Conservation (phyloP, 2,888 invertebrate species). For the Orthosia cruda region DNA sequence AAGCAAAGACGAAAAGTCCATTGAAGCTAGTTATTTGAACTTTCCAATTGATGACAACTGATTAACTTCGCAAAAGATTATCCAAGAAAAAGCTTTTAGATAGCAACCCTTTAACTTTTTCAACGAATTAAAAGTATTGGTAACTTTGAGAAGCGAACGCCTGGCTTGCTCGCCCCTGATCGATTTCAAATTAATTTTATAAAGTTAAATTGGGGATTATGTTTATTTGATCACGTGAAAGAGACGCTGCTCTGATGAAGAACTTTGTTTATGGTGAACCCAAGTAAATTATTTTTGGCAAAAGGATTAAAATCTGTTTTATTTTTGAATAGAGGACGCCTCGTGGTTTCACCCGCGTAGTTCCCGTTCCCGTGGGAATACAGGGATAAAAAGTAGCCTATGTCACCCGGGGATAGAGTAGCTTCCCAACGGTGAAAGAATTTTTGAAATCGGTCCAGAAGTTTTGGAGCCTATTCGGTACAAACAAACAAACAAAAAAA, state of each 20-base stretch:
- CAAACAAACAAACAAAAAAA: too few species aligned
- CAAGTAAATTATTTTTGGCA: conserved; percentile 35
- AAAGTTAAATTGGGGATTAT: conserved; percentile 91
- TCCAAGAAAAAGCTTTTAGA: conserved; percentile 76
- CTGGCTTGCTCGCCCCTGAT: conserved; percentile 86
- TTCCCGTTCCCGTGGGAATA: too few species aligned
- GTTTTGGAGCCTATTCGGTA: too few species aligned
- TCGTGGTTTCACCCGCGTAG: too few species aligned
- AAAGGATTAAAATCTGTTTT: conserved; percentile 3
- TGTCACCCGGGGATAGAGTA: too few species aligned
- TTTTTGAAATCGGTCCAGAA: too few species aligned
- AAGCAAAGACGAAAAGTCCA: conserved; percentile 6
- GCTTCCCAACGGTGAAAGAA: too few species aligned
- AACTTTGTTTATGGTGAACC: conserved; percentile 58
- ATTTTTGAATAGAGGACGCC: too few species aligned
- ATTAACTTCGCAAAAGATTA: conserved; percentile 78
- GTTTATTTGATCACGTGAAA: conserved; percentile 84
- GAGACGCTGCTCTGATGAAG: conserved; percentile 57
- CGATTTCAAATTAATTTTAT: conserved; percentile 90
- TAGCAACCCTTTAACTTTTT: conserved; percentile 85
- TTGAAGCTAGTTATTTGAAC: conserved; percentile 35
- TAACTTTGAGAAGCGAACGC: conserved; percentile 77
- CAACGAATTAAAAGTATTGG: conserved; percentile 79
- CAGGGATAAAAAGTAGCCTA: too few species aligned
- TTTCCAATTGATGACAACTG: conserved; percentile 67